Evolutionary conservation across 2,797 vertebrate species (phyloP), one percentile per base, ranked within the genome.

Genomic region (Cryptoblepharus egeriae): DNA sequence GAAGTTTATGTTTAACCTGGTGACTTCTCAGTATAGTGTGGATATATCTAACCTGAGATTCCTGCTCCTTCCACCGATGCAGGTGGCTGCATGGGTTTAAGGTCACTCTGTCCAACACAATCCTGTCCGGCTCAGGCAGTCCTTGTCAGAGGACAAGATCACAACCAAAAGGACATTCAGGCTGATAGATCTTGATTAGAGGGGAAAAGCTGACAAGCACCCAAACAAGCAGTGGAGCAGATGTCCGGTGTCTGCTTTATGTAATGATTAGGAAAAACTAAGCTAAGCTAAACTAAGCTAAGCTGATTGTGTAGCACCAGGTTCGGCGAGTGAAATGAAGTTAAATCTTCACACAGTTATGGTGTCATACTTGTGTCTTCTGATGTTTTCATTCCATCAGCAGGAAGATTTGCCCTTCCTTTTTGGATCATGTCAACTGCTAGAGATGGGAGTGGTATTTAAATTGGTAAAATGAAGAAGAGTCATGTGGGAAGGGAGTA

Each of bases 161-260:
- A 73, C 70, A 35, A 70, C 76, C 61, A 67, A 74, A 74, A 79
- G 61, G 70, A 24, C 82, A 79, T 84, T 42, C 63, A n/a, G 37
- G 70, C 64, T 67, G 70, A 74, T 58, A 74, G n/a, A 68, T 60
- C 63, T 30, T 37, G 76, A 74, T 79, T 68, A 49, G 55, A 79
- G 71, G n/a, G 61, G 16, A 73, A 84, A 79, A 84, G 70, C 70
- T 58, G 82, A 74, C 76, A 79, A 74, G 76, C 82, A 79, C 70
- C 77, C 63, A 84, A 84, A 84, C 61, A 75, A 67, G 45, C 32
- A 64, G 67, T 26, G 71, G 71, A 81, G 61, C 71, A 81, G 71
- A 81, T 81, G 79, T 81, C 79, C 37, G 65, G 49, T 74, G 63
- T 78, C 82, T 73, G 76, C 61, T 84, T 84, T 65, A 73, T 60